Evolutionary conservation across 2,113 vertebrate species (phyloP), one percentile per base, ranked within the genome.

Genomic region (Hippocampus abdominalis): DNA sequence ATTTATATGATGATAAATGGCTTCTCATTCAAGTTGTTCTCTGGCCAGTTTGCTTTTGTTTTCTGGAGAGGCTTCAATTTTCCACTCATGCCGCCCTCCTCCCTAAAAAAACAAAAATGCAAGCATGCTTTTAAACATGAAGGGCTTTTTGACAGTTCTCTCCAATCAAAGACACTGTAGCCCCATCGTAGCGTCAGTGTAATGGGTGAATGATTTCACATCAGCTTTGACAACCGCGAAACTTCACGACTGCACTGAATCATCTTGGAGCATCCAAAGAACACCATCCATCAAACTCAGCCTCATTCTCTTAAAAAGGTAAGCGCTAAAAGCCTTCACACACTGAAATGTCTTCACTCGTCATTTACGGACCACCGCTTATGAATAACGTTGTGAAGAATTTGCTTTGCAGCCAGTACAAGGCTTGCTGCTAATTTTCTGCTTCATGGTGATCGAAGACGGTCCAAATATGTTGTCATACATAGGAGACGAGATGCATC

Each of bases 191-290:
- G 77, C 68, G 56, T 20, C 18, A 44, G 13, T 74, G 79, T 86
- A 82, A 89, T 79, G 82, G 70, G 79, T 80, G 76, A 83, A 71
- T 77, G 70, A 36, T 49, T 82, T 88, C 89, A 88, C 87, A 83
- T 76, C 83, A 77, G 77, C 69, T 69, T 63, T 61, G 49, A 75
- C 54, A 82, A 74, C 72, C 70, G 72, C 18, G 64, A 51, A 74
- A 76, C 75, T 73, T 80, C 82, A 57, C 68, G 25, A 77, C 86
- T 83, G 77, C 89, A 84, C 86, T 68, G 72, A 88, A 79, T 79
- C 74, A 70, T 81, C 75, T 70, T 71, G 83, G 78, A 68, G 7
- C 76, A 74, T 75, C 64, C 42, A 11, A 71, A 65, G 71, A 64
- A 64, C 60, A 53, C 39, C 78, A 86, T 90, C 78, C 73, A 84